phyloP scores from a whole-genome alignment of 2,113 vertebrate species.

The Phaethornis superciliosus region DNA sequence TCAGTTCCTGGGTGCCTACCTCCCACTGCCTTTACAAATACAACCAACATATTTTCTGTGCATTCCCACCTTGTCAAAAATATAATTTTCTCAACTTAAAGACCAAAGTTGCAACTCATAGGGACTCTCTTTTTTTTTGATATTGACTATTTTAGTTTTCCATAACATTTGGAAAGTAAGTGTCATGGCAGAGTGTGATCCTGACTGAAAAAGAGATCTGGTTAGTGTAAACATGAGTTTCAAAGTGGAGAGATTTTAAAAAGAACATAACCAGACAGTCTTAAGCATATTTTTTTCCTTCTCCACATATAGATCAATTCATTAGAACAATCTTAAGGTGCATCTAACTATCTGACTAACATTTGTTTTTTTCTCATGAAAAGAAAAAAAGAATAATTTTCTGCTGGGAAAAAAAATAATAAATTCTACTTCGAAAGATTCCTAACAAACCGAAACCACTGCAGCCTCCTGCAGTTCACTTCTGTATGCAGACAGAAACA shows the following conservation, averaged over 20 bases:
- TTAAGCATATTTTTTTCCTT: not conserved
- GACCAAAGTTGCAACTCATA: not conserved
- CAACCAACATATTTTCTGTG: not conserved
- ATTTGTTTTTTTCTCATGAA: not conserved
- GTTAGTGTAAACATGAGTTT: not conserved
- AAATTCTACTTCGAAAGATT: not conserved
- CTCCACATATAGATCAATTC: not conserved
- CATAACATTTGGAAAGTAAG: not conserved
- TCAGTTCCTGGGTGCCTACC: fast-evolving
- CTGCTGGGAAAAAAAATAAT: too few species aligned
- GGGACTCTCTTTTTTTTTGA: not conserved
- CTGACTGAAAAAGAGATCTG: not conserved
- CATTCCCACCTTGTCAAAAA: not conserved
- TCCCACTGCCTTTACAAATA: not conserved
- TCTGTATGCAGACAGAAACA: not conserved
- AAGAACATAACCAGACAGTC: not conserved
- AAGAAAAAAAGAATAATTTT: too few species aligned
- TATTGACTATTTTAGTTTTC: not conserved
- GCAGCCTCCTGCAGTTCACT: not conserved
- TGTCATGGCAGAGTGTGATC: not conserved
- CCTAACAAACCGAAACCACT: not conserved
- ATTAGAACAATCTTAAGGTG: not conserved
- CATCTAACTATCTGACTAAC: not conserved
- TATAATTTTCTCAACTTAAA: not conserved
- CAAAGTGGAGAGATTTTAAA: not conserved